Evolutionary conservation across 2,113 vertebrate species (phyloP).

Genomic region (Egretta garzetta): DNA sequence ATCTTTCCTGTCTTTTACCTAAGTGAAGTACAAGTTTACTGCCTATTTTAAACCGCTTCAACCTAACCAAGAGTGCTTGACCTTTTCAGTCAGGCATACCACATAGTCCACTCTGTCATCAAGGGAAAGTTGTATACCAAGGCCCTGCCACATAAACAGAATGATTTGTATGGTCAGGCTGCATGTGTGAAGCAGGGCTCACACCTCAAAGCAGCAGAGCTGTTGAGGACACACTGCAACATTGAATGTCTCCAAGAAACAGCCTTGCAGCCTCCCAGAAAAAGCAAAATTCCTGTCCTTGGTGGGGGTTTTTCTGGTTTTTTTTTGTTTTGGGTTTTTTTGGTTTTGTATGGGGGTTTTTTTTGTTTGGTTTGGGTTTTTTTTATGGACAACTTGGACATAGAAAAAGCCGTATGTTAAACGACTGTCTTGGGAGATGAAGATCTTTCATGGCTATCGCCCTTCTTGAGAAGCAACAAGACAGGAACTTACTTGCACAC

Average conservation of each 20-base stretch:
- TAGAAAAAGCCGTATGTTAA: background rate
- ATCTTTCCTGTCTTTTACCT: background rate
- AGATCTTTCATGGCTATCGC: background rate
- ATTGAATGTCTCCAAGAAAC: background rate
- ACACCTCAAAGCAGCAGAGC: background rate
- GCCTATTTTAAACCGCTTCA: background rate
- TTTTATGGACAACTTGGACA: background rate
- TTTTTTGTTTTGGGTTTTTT: background rate
- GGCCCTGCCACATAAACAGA: background rate
- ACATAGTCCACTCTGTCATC: background rate
- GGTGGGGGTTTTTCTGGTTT: too few species aligned
- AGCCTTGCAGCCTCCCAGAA: background rate
- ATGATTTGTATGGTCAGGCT: background rate
- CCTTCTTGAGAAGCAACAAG: background rate
- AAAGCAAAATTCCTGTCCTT: background rate
- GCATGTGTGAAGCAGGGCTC: background rate
- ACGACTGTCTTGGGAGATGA: background rate
- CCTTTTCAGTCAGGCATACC: slow-evolving; percentile 17
- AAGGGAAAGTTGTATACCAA: background rate
- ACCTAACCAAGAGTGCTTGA: background rate
- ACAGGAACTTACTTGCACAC: background rate
- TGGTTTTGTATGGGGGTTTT: too few species aligned
- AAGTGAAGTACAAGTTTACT: background rate
- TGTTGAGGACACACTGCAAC: background rate
- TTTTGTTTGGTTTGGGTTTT: background rate